phyloP scores from a whole-genome alignment of 2,797 vertebrate species.

The Calcarius lapponicus region DNA sequence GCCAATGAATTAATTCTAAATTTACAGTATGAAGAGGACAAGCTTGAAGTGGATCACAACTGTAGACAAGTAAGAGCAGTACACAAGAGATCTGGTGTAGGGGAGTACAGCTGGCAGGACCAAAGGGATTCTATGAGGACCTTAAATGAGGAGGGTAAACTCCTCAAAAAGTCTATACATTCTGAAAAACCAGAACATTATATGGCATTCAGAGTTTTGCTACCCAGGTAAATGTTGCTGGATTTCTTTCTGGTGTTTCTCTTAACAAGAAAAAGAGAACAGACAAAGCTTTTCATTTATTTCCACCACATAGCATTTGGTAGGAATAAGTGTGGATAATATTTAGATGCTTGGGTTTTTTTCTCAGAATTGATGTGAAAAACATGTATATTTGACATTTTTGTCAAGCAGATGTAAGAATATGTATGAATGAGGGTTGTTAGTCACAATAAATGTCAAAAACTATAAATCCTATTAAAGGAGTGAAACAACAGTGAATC shows the following conservation, averaged over 20 bases:
- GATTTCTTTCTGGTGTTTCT: background rate
- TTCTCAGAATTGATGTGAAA: background rate
- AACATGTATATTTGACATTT: background rate
- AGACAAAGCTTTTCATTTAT: background rate
- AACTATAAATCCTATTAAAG: background rate
- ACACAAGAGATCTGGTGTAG: background rate
- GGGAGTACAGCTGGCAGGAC: fast-evolving
- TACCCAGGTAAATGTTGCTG: background rate
- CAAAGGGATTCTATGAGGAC: background rate
- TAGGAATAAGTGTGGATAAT: background rate
- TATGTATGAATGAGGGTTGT: background rate
- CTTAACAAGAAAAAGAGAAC: background rate
- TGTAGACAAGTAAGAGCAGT: background rate
- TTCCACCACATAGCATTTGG: background rate
- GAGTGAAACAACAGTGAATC: background rate
- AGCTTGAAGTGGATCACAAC: background rate
- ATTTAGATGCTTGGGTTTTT: background rate
- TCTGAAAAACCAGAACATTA: background rate
- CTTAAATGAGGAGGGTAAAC: background rate
- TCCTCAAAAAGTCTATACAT: background rate
- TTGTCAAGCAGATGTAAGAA: background rate
- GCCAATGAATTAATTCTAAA: background rate
- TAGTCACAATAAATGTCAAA: background rate
- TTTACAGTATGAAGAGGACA: background rate
- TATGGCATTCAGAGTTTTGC: background rate